These are phyloP conservation scores for Brenthis hecate DNA, from an alignment of 2,888 invertebrate species.

Conservation along the genomic window DNA sequence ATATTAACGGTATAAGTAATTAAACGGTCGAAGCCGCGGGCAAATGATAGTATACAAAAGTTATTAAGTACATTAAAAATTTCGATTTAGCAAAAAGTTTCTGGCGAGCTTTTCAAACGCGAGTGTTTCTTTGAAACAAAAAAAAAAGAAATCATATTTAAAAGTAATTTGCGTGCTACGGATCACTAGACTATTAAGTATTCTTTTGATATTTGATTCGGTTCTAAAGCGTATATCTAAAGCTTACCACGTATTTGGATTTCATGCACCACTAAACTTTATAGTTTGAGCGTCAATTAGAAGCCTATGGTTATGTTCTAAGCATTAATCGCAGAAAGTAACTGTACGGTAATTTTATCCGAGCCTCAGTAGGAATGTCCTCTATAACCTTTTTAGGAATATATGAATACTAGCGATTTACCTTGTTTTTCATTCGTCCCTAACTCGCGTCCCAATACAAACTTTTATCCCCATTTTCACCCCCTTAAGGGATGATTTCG, in stretches of 20 bases:
- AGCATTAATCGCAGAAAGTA: conserved; percentile 9
- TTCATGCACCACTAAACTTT: conserved; percentile 40
- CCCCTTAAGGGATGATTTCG: too few species aligned
- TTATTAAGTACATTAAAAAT: too few species aligned
- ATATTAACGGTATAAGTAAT: too few species aligned
- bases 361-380: conserved; percentile 6
- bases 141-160: conserved; percentile 17
- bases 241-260: conserved; percentile 37
- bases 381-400: conserved; percentile 11
- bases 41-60: too few species aligned
- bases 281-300: conserved; percentile 23
- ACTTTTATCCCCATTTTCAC: too few species aligned
- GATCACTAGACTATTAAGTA: conserved; percentile 30
- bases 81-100: too few species aligned
- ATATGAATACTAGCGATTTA: background rate
- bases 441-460: too few species aligned
- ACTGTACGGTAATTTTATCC: conserved; percentile 1
- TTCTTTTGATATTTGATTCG: conserved; percentile 35
- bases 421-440: too few species aligned
- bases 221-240: conserved; percentile 31
- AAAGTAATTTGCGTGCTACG: conserved; percentile 30
- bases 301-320: conserved; percentile 17
- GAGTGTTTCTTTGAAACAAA: conserved; percentile 1
- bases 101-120: too few species aligned
- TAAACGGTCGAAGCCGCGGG: too few species aligned